phyloP scores from a whole-genome alignment of 2,888 invertebrate genomes.

The Phortica okadai region DNA sequence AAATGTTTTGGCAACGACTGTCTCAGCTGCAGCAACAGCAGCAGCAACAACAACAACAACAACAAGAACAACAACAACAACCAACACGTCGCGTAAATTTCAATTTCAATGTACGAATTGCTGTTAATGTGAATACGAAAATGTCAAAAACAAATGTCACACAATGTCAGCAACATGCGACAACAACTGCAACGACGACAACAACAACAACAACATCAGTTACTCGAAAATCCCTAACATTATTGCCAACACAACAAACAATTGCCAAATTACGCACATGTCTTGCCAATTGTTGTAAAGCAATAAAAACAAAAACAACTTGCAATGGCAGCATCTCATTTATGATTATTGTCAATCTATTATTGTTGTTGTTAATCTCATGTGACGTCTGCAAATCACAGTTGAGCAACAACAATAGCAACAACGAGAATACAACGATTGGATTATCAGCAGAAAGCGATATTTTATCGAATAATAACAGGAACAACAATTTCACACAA shows the following conservation, averaged over 20 bases:
- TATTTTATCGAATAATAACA: background rate
- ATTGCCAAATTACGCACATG: background rate
- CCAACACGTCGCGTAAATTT: conserved; percentile 54
- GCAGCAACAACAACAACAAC: background rate
- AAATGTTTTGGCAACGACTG: conserved; percentile 61
- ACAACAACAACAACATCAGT: background rate
- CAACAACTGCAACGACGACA: background rate
- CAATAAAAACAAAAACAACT: background rate
- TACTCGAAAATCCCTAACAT: background rate
- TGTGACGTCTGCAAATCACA: conserved; percentile 64
- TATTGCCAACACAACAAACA: background rate
- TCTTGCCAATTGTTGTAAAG: conserved; percentile 3
- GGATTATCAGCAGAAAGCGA: background rate
- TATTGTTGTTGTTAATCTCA: conserved; percentile 58
- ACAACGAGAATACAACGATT: conserved; percentile 32
- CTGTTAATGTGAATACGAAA: conserved; percentile 64
- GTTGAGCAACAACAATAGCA: conserved; percentile 13
- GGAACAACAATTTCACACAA: background rate
- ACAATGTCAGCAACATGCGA: conserved; percentile 15
- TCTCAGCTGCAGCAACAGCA: conserved; percentile 42
- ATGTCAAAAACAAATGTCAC: conserved; percentile 49
- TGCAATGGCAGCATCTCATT: conserved; percentile 52
- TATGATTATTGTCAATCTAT: conserved; percentile 57
- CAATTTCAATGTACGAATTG: conserved; percentile 62
- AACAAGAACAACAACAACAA: conserved; percentile 31